Base-by-base conservation (phyloP, 2,797 vertebrate species). In the Lophius americanus region DNA sequence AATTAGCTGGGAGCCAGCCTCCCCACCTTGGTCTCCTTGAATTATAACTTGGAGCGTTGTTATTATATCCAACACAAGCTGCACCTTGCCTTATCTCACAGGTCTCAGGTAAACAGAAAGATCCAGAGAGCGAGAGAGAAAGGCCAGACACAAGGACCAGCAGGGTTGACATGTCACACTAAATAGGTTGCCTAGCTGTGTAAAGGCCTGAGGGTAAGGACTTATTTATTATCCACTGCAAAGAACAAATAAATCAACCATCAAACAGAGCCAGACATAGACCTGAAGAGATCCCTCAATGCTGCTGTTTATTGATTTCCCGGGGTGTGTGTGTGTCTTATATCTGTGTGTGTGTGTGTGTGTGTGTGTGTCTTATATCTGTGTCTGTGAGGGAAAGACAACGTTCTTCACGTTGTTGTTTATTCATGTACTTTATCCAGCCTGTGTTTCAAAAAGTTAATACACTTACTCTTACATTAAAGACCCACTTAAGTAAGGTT, bases 381-480 rank as follows among this genome's bases (percentile, higher is more conserved):
- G 4, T 4, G 33, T 2, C 55, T 11, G 67, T 11, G 51, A 39
- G 55, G 8, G 49, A 10, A 55, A 64, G 53, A 51, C n/a, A 43
- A 65, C 11, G 43, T 85, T 85, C 82, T 87, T 91, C 89, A 82
- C 89, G 85, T 84, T 32, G 35, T 75, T 2, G 36, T 86, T 91
- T 87, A 89, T 88, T 92, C 78, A 88, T 91, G 84, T 89, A 79
- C 87, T 93, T 88, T 85, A 88, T 91, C 88, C 88, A 60, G 67
- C 75, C 66, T 7, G 71, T 57, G 75, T 84, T 86, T 87, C 81
- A 82, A 90, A 90, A 91, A 90, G 89, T 90, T 84, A 90, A 91
- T 91, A 87, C 65, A 60, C 86, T 91, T 89, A 90, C 86, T 89
- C 91, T 88, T 89, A 90, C 92, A 92, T 92, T 89, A 92, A 92